Base-by-base conservation (phyloP, 1,140 invertebrate genomes). In the Drosophila tropicalis region DNA sequence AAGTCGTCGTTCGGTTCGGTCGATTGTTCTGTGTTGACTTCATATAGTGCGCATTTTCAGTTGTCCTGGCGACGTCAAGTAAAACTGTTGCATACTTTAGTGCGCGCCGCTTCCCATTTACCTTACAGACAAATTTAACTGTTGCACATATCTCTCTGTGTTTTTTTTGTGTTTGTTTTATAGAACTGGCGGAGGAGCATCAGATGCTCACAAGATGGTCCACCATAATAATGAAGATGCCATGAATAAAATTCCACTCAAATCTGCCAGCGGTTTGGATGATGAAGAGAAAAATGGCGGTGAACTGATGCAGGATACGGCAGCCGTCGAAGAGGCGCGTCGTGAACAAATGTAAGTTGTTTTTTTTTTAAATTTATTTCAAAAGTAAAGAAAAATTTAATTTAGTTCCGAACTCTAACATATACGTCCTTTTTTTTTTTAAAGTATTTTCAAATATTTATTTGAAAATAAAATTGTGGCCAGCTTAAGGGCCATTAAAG, bases 171-270 rank as follows among this genome's bases (percentile, higher is more conserved):
- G 3, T 32, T 75, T 65, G 7, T n/a, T 5, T 32, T 75, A 1
- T 44, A 69, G 34, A 25, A 70, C 62, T 5, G 56, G 62, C 29
- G 34, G 66, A 15, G 71, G 76, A 57, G 54, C 69, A 25, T 39
- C 84, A 83, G 90, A 91, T 90, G 90, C 86, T 61, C 78, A 71
- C 73, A 91, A 91, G 71, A 91, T 91, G 90, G 90, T 91, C 68
- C 90, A 90, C 81, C 90, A 85, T 57, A 90, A 65, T 73, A 90
- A 90, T 54, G 90, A 91, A 68, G 90, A 91, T 81, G 80, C 90
- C 63, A 91, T 90, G 83, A 91, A 91, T 57, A 91, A 91, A 77
- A 91, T 91, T 76, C 90, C 90, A 77, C 71, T 91, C 25, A 91
- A 91, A 66, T 91, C 90, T 3, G 76, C 81, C 60, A 71, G 70